Evolutionary conservation across 2,113 vertebrate species (phyloP).

Genomic region (Phainopepla nitens): DNA sequence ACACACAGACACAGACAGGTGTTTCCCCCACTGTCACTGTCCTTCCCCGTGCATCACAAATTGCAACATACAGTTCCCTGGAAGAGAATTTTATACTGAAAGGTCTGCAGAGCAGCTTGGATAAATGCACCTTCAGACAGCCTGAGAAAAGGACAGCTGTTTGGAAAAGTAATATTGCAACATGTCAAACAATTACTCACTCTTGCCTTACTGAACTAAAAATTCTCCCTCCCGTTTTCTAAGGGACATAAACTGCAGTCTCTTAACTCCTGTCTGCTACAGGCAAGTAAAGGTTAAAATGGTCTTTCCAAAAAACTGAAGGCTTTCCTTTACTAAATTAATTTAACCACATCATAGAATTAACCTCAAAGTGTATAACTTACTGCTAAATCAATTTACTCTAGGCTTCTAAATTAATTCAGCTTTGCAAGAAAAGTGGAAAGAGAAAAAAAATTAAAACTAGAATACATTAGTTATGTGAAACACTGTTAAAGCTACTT

Average conservation of each 20-base stretch:
- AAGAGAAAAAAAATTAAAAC: background rate
- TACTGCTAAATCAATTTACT: background rate
- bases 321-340: background rate
- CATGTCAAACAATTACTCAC: background rate
- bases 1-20: rapidly evolving
- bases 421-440: background rate
- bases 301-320: background rate
- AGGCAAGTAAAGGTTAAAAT: background rate
- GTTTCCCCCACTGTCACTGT: rapidly evolving
- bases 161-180: background rate
- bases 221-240: background rate
- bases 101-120: background rate
- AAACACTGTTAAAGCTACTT: background rate
- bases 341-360: background rate
- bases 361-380: background rate
- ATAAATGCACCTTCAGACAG: background rate
- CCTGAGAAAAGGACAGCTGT: background rate
- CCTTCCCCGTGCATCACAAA: rapidly evolving
- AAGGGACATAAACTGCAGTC: background rate
- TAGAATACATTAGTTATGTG: background rate
- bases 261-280: background rate
- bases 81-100: background rate
- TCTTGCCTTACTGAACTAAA: background rate
- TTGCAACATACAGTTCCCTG: background rate
- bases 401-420: background rate